Base-by-base conservation (phyloP, 2,888 invertebrate species). In the Stegophylla sp. region DNA sequence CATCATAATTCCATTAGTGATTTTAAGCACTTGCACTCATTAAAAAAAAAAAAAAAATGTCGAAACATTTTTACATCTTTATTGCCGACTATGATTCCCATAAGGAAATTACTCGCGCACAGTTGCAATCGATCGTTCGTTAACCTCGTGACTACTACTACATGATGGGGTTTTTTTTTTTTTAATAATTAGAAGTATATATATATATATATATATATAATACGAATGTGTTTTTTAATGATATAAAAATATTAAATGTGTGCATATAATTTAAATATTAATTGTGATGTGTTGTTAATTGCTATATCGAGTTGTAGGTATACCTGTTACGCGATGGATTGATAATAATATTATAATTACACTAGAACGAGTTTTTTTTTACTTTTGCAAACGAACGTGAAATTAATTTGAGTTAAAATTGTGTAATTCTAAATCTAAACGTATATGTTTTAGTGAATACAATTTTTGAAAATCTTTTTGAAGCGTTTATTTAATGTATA, bases 261-360 rank as follows among this genome's bases (percentile, higher is more conserved):
- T 15, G 41, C 23, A 26, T 73, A 26, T 73, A 61, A 61, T 73
- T 61, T 28, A 45, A 73, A 73, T 73, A 73, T 73, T 73, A 26
- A 59, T 73, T 59, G n/a, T 59, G 28, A 28, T 59, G 15, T 26
- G n/a, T 45, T 26, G 26, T 43, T 59, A 73, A 59, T 56, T 41
- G 20, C 2, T 41, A 20, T 15, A 17, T 23, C 15, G 10, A 56
- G 9, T 41, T 23, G 4, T 9, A 23, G n/a, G n/a, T n/a, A 23
- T 43, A 17, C 23, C 41, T 23, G 56, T 43, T 43, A 72, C 56
- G 45, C 56, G 45, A 56, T 43, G 41, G 41, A 56, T 43, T 56
- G 15, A 56, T 26, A 23, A 41, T 41, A n/a, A 34, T 34, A 10
- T 72, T 51, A 41, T 34, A n/a, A n/a, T n/a, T 17, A 26, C 13